Conservation (phyloP, 2,797 vertebrate genomes). For the Champsocephalus esox region DNA sequence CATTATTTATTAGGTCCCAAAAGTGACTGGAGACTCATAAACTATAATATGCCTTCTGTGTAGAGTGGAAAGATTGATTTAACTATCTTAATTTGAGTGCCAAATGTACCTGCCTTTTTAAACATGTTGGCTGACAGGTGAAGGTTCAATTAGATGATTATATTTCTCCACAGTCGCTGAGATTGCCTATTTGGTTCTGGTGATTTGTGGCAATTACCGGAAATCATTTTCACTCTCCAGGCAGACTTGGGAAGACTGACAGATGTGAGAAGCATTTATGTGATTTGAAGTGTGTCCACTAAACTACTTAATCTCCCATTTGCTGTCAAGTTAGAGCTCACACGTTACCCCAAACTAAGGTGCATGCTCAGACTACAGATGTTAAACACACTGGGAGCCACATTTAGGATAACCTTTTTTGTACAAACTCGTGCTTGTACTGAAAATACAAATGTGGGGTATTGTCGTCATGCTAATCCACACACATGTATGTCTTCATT, state of each 20-base stretch:
- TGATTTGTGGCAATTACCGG: conserved; percentile 40
- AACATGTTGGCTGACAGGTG: conserved; percentile 5
- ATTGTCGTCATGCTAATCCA: not conserved
- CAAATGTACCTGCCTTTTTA: not conserved
- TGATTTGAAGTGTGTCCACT: conserved; percentile 29
- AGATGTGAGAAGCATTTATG: conserved; percentile 35
- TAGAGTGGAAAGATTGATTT: not conserved
- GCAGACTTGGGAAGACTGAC: conserved; percentile 41
- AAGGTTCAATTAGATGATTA: conserved; percentile 19
- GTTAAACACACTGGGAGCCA: not conserved
- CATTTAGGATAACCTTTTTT: not conserved
- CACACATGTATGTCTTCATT: not conserved
- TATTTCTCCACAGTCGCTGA: not conserved
- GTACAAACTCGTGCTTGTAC: not conserved
- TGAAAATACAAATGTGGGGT: not conserved
- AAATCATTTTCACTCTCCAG: conserved; percentile 5
- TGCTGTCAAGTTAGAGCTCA: conserved; percentile 16
- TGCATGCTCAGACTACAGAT: conserved; percentile 18
- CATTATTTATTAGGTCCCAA: conserved; percentile 8
- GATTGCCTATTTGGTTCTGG: conserved; percentile 26
- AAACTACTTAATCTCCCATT: conserved; percentile 22
- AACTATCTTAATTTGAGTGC: not conserved
- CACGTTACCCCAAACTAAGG: not conserved
- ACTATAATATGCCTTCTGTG: not conserved
- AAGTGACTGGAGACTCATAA: not conserved